These are phyloP conservation scores for Lagocephalus sceleratus DNA, from an alignment of 2,797 vertebrate genomes.

Conservation along the genomic window DNA sequence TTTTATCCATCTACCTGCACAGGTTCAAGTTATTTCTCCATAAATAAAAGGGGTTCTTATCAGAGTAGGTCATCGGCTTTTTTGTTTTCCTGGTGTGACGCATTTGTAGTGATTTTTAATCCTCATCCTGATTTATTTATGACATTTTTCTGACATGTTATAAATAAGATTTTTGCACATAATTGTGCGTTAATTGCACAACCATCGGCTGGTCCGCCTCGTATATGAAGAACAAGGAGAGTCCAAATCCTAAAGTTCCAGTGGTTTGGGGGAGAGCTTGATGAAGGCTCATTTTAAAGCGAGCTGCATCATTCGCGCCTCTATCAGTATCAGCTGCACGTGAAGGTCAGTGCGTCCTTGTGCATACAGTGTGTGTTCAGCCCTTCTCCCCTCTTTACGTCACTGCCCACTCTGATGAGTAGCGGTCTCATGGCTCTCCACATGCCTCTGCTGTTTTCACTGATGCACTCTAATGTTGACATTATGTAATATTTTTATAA, in stretches of 20 bases:
- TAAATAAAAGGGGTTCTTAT: too few species aligned
- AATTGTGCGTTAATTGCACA: neutral
- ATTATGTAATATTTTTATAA: conserved; percentile 2
- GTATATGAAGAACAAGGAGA: neutral
- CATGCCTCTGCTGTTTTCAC: conserved; percentile 14
- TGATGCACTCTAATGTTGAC: conserved; percentile 4
- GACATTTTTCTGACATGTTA: too few species aligned
- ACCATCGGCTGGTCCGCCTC: neutral
- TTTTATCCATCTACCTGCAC: neutral
- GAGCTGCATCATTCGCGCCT: conserved; percentile 36
- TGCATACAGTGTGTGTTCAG: conserved; percentile 64
- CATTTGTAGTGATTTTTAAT: neutral
- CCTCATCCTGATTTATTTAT: neutral
- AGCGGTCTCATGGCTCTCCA: conserved; percentile 18
- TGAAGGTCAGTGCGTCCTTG: conserved; percentile 79
- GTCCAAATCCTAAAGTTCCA: neutral
- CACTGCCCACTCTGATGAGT: conserved; percentile 61
- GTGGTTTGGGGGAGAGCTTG: neutral
- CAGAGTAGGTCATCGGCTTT: too few species aligned
- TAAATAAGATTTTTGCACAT: too few species aligned
- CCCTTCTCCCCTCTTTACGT: conserved; percentile 50
- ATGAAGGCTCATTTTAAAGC: neutral
- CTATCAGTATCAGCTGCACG: conserved; percentile 52
- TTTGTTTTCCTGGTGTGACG: neutral
- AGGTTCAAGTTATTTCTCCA: neutral